Percentiles rank a stretch among this genome's conserved stretches.
These are phyloP conservation scores for Anthophora plumipes DNA, from an alignment of 2,888 invertebrate genomes.

Conservation along the genomic window DNA sequence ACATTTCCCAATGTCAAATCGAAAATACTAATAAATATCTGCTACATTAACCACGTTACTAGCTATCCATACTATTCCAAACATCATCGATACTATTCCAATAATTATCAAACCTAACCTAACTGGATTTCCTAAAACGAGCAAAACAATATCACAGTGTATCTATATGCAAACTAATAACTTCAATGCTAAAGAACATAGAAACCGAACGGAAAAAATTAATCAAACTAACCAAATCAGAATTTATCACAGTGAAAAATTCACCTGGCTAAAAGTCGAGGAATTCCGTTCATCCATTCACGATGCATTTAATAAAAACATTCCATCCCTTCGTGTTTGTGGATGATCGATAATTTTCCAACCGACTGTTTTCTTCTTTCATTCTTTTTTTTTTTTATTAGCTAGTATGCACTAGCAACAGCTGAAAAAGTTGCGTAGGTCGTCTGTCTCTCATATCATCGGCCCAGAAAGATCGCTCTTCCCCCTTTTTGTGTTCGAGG, in stretches of 20 bases:
- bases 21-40: no score
- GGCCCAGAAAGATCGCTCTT: constrained; percentile 27
- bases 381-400: no score
- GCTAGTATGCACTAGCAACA: constrained; percentile 15
- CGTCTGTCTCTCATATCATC: constrained; percentile 41
- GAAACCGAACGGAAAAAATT: background rate
- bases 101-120: no score
- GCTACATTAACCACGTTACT: no score
- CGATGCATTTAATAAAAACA: constrained; percentile 17
- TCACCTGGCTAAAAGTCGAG: background rate
- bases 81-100: no score
- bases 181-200: no score
- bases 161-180: background rate
- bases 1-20: no score
- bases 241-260: constrained; percentile 4
- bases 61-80: no score
- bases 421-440: constrained; percentile 27
- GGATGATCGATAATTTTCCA: constrained; percentile 26
- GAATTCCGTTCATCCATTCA: background rate
- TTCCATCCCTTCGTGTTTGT: background rate
- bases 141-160: background rate
- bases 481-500: constrained; percentile 38
- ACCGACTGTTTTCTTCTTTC: constrained; percentile 8
- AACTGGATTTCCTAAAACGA: background rate
- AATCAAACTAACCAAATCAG: background rate